Conservation (phyloP, 2,797 vertebrate genomes). For the Hemitrygon akajei region DNA sequence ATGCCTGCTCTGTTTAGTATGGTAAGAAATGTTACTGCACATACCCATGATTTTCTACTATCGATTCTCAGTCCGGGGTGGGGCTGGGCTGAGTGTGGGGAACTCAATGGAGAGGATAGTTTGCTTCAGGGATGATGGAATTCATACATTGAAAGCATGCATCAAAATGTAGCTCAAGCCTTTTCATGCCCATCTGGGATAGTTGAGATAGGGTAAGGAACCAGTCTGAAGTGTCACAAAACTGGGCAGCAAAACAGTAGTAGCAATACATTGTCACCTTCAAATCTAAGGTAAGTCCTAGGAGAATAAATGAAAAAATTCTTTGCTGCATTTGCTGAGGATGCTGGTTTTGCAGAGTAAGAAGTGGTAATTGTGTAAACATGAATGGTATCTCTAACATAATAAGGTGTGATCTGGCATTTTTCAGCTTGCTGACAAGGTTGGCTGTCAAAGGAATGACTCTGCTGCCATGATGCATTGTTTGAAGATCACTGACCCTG, state of each 20-base stretch:
- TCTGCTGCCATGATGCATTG: conserved; percentile 61
- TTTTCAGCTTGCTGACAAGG: conserved; percentile 60
- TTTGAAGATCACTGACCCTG: conserved; percentile 64
- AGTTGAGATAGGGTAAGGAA: not conserved
- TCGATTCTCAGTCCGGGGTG: not conserved
- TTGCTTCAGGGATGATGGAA: not conserved
- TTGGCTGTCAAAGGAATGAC: conserved; percentile 67
- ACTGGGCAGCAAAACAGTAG: not conserved
- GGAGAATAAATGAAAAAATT: not conserved
- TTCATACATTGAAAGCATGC: not conserved
- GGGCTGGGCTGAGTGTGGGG: not conserved
- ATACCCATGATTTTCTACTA: not conserved
- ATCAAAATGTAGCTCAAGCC: not conserved
- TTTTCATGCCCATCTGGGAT: not conserved
- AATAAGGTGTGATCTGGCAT: not conserved
- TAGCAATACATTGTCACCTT: not conserved
- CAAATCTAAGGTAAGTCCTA: not conserved
- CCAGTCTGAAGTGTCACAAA: not conserved
- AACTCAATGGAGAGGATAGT: not conserved
- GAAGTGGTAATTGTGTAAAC: not conserved
- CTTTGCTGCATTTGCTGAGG: not conserved
- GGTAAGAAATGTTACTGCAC: not conserved
- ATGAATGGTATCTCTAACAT: not conserved
- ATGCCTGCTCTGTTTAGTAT: not conserved
- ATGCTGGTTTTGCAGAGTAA: not conserved